phyloP scores from a whole-genome alignment of 2,113 vertebrate genomes.

The Lasiurus cinereus region DNA sequence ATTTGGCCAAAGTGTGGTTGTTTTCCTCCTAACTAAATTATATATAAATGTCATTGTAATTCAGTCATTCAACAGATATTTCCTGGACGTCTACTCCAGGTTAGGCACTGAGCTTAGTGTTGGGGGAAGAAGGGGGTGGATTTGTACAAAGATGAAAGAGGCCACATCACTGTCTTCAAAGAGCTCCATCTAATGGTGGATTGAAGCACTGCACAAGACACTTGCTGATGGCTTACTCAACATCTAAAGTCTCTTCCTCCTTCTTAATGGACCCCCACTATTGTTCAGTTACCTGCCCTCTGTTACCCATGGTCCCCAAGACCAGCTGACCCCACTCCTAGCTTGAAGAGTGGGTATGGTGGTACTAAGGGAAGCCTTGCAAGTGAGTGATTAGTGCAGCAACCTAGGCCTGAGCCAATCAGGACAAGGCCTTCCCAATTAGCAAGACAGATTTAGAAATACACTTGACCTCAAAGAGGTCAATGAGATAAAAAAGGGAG shows the following conservation, averaged over 20 bases:
- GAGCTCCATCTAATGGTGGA: not conserved
- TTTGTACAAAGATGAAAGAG: not conserved
- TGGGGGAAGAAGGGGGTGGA: accelerated
- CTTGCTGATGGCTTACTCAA: not conserved
- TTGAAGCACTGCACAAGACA: not conserved
- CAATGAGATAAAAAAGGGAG: not conserved
- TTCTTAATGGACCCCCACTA: not conserved
- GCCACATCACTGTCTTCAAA: not conserved
- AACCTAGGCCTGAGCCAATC: not conserved
- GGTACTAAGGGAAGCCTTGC: not conserved
- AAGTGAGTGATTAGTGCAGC: not conserved
- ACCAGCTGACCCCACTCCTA: not conserved
- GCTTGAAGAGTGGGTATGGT: not conserved
- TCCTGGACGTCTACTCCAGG: not conserved
- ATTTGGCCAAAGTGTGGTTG: not conserved
- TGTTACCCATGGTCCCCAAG: not conserved
- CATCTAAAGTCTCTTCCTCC: not conserved
- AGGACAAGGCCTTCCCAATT: not conserved
- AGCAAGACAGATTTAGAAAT: not conserved
- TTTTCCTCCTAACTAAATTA: not conserved
- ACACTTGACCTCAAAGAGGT: not conserved
- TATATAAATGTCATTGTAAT: slow-evolving; percentile 7
- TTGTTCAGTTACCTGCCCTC: not conserved
- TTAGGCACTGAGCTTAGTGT: not conserved
- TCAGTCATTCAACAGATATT: not conserved